Evolutionary conservation across 2,113 vertebrate genomes (phyloP), one percentile per base, ranked within the genome.

Genomic region (Platycercus adscitus): DNA sequence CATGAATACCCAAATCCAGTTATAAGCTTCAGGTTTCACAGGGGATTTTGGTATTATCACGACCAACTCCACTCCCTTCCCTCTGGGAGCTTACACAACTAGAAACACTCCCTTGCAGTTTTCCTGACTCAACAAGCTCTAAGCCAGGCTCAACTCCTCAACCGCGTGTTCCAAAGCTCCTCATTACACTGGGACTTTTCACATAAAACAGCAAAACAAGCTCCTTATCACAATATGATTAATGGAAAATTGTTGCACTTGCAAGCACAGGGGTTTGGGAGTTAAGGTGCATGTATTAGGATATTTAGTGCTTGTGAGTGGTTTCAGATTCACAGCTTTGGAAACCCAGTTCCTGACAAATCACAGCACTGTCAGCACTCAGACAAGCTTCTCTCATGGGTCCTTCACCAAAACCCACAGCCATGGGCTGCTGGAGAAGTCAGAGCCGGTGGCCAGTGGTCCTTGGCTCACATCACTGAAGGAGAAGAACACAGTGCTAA

Each of bases 1-100:
- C n/a, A 31, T 11, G 65, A 92, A 96, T 91, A 69, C 83, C 81
- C 77, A 89, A 64, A 86, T 87, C 56, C 52, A 84, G 65, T 37
- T 92, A 61, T 21, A 77, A 83, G 43, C 53, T 69, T 52, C 79
- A 88, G 18, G 90, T 88, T 33, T 86, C 46, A 37, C 28, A 83
- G 2, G 4, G 4, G 37, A 70, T 81, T 66, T 61, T 56, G 76
- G 31, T 47, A 33, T 24, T 65, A 66, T 44, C 63, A 49, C 0
- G 2, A 55, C 29, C 21, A 75, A 19, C 33, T 56, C 68, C 43
- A 78, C 58, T 86, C 64, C 83, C 37, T 76, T 70, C 46, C 72
- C 61, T 81, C 52, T 0, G 4, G 78, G 70, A 88, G n/a, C 28
- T 85, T 53, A 50, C 70, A 72, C 78, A 95, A 85, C 46, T 80